Evolutionary conservation across 2,888 invertebrate genomes (phyloP).

Genomic region (Drosophila tanythrix): DNA sequence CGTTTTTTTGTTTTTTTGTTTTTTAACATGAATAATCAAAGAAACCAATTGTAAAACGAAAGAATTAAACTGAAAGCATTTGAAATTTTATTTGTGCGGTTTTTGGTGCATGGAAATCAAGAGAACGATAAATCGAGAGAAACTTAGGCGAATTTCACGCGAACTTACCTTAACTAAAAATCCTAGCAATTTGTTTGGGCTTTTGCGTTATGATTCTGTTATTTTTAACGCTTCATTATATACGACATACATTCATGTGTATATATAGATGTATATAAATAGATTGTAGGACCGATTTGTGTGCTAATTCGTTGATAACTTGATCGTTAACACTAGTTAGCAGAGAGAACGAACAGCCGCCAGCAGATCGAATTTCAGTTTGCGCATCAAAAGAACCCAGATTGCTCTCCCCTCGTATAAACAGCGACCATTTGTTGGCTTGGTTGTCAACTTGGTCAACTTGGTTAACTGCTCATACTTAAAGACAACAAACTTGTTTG

Average conservation of each 20-base stretch:
- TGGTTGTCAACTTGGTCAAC: constrained; percentile 19
- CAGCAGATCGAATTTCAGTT: constrained; percentile 52
- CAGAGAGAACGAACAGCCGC: constrained; percentile 16
- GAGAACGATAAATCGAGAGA: constrained; percentile 19
- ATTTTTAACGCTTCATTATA: constrained; percentile 35
- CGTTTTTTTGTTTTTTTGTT: not conserved
- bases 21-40: constrained; percentile 3
- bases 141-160: constrained; percentile 66
- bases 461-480: constrained; percentile 23
- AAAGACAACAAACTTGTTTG: constrained; percentile 45
- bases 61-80: constrained; percentile 44
- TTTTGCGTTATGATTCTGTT: constrained; percentile 46
- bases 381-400: constrained; percentile 32
- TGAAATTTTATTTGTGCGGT: constrained; percentile 56
- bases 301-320: constrained; percentile 64
- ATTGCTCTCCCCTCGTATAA: constrained; percentile 28
- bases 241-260: constrained; percentile 25
- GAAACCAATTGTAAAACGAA: constrained; percentile 16
- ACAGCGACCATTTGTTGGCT: constrained; percentile 26
- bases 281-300: constrained; percentile 47
- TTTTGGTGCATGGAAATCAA: constrained; percentile 71
- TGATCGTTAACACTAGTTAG: constrained; percentile 50
- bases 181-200: constrained; percentile 64
- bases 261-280: not conserved
- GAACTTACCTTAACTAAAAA: constrained; percentile 79